Evolutionary conservation across 2,113 vertebrate species (phyloP), one percentile per base, ranked within the genome.

Genomic region (Micromys minutus): DNA sequence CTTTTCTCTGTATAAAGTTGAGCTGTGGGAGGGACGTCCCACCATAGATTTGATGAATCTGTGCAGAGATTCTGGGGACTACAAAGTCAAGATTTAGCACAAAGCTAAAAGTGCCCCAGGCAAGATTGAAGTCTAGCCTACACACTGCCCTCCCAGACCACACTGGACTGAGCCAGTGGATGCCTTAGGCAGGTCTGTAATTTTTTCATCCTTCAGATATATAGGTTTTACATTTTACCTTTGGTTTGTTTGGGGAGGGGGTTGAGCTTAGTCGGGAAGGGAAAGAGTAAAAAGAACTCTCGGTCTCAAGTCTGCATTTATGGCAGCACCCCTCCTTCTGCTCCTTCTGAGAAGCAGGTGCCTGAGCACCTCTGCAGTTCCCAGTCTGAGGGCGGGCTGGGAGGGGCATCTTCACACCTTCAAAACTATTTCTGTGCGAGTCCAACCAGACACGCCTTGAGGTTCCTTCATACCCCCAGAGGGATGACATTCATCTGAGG

Each of bases 381-480:
- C 67, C 86, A 63, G 36, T 8, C 50, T 59, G 65, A 15, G 29
- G 39, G 67, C 22, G 21, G 34, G 3, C 6, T 12, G 24, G 77
- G 39, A 26, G 24, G 26, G 16, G 13, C 12, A 19, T 45, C 52
- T 80, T 59, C 39, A 75, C 26, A 57, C 34, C 45, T 36, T 52
- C 36, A 74, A 77, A 59, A 31, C 42, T 55, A n/a, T 55, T 39
- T 72, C 34, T 45, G 21, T 63, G 1, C 29, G 16, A 61, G 16
- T 42, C 36, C 47, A 84, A 39, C 29, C 61, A 59, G 67, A 59
- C 13, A 17, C 45, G 36, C 8, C 3, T n/a, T 57, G 5, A 85
- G 47, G 47, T 4, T 3, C 16, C 4, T 5, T 36, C 0, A 5
- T 2, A 8, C 16, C 8, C n/a, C 7, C 47, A 50, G 36, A 15